Conservation (phyloP, 2,797 vertebrate species). For the Podargus strigoides region DNA sequence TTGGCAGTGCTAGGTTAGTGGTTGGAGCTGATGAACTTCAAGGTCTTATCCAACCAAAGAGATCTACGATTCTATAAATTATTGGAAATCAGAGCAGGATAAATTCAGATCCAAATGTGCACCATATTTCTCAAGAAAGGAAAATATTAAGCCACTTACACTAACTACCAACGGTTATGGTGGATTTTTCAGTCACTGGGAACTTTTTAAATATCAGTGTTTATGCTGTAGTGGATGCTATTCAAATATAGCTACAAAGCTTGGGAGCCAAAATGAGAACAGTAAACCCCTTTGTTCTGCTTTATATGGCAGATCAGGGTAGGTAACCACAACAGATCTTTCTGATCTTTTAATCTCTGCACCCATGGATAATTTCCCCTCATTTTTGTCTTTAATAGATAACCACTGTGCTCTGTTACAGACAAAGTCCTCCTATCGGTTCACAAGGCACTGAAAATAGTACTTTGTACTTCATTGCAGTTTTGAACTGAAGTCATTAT, state of each 20-base stretch:
- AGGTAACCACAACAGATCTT: background rate
- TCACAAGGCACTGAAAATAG: background rate
- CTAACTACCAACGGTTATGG: background rate
- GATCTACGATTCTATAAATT: too few relatives aligned
- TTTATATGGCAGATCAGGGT: background rate
- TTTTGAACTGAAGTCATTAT: background rate
- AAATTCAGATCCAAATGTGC: background rate
- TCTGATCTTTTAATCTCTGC: background rate
- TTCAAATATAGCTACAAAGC: background rate
- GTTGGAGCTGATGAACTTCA: too few relatives aligned
- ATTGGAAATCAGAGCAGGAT: background rate
- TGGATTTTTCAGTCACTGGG: background rate
- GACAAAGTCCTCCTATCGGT: background rate
- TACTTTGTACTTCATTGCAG: background rate
- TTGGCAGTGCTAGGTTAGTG: too few relatives aligned
- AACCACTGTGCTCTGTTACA: background rate
- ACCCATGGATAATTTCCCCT: background rate
- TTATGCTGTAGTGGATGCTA: background rate
- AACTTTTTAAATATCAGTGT: background rate
- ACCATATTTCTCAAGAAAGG: background rate
- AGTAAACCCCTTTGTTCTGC: background rate
- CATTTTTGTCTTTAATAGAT: background rate
- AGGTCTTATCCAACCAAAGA: too few relatives aligned
- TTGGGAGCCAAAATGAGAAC: background rate
- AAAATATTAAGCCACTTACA: background rate